Evolutionary conservation across 2,888 invertebrate species (phyloP).

Genomic region (Eilema caniola): DNA sequence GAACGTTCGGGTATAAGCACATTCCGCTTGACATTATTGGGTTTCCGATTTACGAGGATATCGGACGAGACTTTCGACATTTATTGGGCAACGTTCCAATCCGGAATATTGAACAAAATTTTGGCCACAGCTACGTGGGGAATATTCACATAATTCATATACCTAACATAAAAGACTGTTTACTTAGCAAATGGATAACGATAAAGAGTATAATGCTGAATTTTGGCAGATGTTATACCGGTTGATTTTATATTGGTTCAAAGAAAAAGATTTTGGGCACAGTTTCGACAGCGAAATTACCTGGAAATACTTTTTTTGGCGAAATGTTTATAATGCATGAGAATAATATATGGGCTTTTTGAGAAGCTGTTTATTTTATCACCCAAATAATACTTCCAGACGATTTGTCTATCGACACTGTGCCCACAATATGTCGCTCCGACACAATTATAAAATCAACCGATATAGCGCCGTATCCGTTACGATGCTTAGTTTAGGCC

Average conservation of each 20-base stretch:
- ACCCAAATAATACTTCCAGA: too few species aligned
- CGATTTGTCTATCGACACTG: too few species aligned
- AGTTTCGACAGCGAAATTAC: too few species aligned
- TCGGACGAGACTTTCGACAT: conserved; percentile 25
- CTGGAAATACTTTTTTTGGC: too few species aligned
- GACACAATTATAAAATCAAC: too few species aligned
- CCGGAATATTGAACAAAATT: conserved; percentile 13
- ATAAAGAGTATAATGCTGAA: neutral
- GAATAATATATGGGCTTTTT: too few species aligned
- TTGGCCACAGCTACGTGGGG: conserved; percentile 11
- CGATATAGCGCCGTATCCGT: neutral
- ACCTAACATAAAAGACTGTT: neutral
- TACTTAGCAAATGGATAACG: neutral
- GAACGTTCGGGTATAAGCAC: conserved; percentile 17
- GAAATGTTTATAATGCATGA: too few species aligned
- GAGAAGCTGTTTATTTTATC: too few species aligned
- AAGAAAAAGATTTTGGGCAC: too few species aligned
- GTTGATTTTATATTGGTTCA: too few species aligned
- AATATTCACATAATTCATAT: neutral
- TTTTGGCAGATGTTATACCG: neutral
- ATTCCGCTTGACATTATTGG: conserved; percentile 24
- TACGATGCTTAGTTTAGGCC: neutral
- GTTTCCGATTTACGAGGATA: conserved; percentile 22
- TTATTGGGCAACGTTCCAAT: conserved; percentile 26
- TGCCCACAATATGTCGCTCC: too few species aligned